phyloP scores from a whole-genome alignment of 30 jellyfish, hydroid and myxozoan genomes.

The Calvadosia cruxmelitensis region DNA sequence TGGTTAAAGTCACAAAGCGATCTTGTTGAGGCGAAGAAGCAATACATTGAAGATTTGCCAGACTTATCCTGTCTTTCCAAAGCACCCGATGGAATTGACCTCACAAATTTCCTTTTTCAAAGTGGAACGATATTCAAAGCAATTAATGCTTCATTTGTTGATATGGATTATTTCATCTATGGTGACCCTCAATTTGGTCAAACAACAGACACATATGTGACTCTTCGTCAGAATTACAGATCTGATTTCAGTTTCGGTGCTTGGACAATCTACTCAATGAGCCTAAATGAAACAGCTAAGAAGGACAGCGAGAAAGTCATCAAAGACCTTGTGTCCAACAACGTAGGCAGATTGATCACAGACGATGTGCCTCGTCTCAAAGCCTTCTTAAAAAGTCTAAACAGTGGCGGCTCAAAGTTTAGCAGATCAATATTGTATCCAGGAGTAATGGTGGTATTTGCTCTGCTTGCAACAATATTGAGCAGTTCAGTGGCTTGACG shows the following conservation, averaged over 20 bases:
- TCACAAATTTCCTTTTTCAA: conserved; percentile 24
- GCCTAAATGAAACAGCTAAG: conserved; percentile 14
- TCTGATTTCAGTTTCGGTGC: conserved; percentile 50
- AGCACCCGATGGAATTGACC: conserved; percentile 31
- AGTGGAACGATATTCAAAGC: conserved; percentile 59
- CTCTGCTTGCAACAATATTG: too few species aligned
- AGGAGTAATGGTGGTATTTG: too few species aligned
- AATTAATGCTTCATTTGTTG: conserved; percentile 53
- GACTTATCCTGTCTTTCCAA: conserved; percentile 35
- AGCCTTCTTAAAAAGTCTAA: conserved; percentile 5
- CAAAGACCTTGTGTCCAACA: conserved; percentile 15
- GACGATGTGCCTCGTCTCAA: conserved; percentile 76
- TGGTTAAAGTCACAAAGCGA: conserved; percentile 15
- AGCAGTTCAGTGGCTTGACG: too few species aligned
- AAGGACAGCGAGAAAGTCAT: conserved; percentile 14
- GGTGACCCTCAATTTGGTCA: conserved; percentile 16
- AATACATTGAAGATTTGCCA: conserved; percentile 19
- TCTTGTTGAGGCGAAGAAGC: neutral
- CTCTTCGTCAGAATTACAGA: conserved; percentile 45
- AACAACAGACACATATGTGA: conserved; percentile 6
- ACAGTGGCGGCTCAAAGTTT: neutral
- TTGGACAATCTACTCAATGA: conserved; percentile 65
- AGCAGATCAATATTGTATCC: too few species aligned
- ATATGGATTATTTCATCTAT: conserved; percentile 33
- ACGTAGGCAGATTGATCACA: conserved; percentile 60